A percentile compares a stretch with the other conserved stretches of the same genome.
Evolutionary conservation across 1,140 invertebrate genomes (phyloP).

Genomic region (Elymnias hypermnestra): DNA sequence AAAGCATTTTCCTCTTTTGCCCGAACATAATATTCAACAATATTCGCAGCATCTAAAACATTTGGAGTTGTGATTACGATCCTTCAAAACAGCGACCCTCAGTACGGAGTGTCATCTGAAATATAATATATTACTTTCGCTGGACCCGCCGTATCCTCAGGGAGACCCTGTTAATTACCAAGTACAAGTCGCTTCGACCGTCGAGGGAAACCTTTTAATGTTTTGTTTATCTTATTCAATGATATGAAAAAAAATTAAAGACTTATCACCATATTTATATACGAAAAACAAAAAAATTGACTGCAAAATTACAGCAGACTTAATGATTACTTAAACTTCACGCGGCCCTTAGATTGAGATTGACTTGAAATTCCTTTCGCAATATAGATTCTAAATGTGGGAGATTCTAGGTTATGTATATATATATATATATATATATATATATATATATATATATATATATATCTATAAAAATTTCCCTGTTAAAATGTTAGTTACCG

Average conservation of each 20-base stretch:
- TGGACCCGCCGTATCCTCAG: conserved; percentile 51
- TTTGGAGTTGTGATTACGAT: conserved; percentile 46
- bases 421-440: too few relatives aligned
- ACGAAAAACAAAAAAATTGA: not conserved
- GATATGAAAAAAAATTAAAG: conserved; percentile 19
- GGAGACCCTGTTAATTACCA: conserved; percentile 65
- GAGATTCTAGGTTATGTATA: too few relatives aligned
- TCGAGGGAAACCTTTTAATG: conserved; percentile 51
- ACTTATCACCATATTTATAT: not conserved
- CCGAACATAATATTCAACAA: conserved; percentile 12
- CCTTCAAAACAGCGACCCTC: conserved; percentile 52
- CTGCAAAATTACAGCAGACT: too few relatives aligned
- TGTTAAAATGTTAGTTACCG: too few relatives aligned
- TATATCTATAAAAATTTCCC: too few relatives aligned
- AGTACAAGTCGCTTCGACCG: conserved; percentile 51
- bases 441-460: too few relatives aligned
- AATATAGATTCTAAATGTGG: too few relatives aligned
- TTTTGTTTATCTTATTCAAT: conserved; percentile 52
- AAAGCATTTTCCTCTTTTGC: not conserved
- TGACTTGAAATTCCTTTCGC: too few relatives aligned
- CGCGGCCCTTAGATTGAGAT: too few relatives aligned
- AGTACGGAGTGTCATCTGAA: conserved; percentile 51
- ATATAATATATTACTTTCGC: conserved; percentile 59
- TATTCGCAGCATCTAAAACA: conserved; percentile 18
- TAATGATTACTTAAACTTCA: too few relatives aligned